phyloP scores from a whole-genome alignment of 2,797 vertebrate species.

The Karalla daura region DNA sequence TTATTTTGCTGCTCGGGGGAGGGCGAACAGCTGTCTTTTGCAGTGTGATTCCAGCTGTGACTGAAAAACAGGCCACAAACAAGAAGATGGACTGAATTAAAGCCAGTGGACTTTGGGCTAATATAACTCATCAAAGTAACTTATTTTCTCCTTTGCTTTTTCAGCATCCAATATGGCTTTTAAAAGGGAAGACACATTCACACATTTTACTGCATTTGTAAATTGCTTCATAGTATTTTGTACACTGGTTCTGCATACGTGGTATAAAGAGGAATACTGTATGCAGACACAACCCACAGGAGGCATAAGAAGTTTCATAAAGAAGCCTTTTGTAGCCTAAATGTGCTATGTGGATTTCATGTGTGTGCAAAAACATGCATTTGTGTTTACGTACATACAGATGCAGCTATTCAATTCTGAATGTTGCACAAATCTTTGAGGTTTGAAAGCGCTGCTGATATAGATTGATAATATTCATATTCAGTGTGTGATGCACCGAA shows the following conservation, averaged over 20 bases:
- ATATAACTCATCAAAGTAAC: background rate
- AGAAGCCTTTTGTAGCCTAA: no score
- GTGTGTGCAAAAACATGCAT: no score
- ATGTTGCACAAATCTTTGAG: no score
- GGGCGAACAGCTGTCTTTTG: constrained; percentile 16
- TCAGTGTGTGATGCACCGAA: no score
- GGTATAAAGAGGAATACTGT: background rate
- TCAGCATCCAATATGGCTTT: background rate
- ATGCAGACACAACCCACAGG: no score
- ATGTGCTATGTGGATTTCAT: no score
- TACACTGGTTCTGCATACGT: background rate
- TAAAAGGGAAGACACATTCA: background rate
- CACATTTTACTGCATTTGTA: background rate
- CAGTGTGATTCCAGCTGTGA: background rate
- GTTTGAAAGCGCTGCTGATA: no score
- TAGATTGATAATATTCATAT: no score
- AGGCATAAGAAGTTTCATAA: no score
- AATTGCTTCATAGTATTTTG: background rate
- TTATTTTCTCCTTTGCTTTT: background rate
- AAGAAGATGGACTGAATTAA: background rate
- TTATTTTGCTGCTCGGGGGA: constrained; percentile 20
- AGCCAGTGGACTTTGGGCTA: background rate
- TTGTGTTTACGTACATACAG: no score
- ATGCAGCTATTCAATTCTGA: no score
- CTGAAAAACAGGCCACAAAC: background rate